Conservation (phyloP, 2,888 invertebrate genomes). For the Acrobasis repandana region DNA sequence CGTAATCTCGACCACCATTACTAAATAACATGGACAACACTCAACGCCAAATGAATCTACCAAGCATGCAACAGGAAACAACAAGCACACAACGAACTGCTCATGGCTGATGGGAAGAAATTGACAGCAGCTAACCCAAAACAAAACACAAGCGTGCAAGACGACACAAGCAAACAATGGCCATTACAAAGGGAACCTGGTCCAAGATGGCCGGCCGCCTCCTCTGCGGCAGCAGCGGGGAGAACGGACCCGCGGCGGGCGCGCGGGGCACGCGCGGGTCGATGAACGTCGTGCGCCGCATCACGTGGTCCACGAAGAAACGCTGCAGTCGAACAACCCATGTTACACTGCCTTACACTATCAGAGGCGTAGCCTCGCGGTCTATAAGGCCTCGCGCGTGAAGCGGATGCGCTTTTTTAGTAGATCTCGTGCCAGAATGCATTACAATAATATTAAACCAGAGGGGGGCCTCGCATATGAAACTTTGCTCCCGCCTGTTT, state of each 20-base stretch:
- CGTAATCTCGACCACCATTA: background rate
- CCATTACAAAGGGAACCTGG: constrained; percentile 45
- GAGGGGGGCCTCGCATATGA: no score
- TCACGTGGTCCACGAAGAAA: constrained; percentile 98
- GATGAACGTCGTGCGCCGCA: constrained; percentile 97
- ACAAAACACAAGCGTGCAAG: background rate
- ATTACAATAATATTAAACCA: no score
- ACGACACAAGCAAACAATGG: constrained; percentile 28
- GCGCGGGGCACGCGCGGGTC: constrained; percentile 97
- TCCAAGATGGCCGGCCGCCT: constrained; percentile 64
- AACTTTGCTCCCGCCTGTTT: no score
- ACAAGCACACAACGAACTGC: constrained; percentile 21
- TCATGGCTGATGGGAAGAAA: no score
- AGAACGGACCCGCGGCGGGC: constrained; percentile 80
- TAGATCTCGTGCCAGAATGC: background rate
- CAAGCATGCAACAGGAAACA: constrained; percentile 24
- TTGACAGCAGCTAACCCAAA: no score
- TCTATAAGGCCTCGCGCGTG: no score
- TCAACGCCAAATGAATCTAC: no score
- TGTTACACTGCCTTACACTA: background rate
- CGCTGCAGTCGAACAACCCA: constrained; percentile 64
- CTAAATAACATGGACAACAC: constrained; percentile 22
- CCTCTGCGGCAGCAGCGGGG: constrained; percentile 68
- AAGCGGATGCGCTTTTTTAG: no score
- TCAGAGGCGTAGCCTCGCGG: background rate